Evolutionary conservation across 1,140 invertebrate genomes (phyloP), one percentile per base, ranked within the genome.

Genomic region (Chlorops oryzae): DNA sequence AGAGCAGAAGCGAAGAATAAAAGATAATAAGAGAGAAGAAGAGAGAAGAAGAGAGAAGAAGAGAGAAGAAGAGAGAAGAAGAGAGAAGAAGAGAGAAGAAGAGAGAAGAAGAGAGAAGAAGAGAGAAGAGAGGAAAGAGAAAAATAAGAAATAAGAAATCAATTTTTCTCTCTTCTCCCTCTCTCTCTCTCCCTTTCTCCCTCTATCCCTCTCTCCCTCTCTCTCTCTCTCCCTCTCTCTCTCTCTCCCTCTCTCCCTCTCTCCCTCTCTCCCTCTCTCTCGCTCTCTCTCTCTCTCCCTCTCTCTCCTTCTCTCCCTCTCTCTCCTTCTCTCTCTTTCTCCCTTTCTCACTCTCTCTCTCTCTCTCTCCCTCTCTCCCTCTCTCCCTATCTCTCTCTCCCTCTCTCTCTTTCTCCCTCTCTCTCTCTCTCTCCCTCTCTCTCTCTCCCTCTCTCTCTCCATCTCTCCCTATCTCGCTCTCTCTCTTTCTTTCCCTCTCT

Each of bases 321-420:
- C 38, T 9, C 20, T 40, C 15, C 17, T 15, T 17, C 15, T 15
- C 20, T 17, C 20, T 9, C 20, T 40, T n/a, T n/a, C n/a, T n/a
- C n/a, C n/a, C n/a, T n/a, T n/a, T n/a, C n/a, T n/a, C n/a, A n/a
- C n/a, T n/a, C 38, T 40, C 38, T 15, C 9, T 40, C n/a, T 15
- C 38, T 15, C 38, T 40, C 17, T 20, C 17, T 40, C 15, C 10
- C 24, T 22, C 24, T 44, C 24, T 22, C 41, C 18, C 23, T 44
- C 42, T 28, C 35, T 39, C 28, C 38, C 34, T 38, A 15, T 45
- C 44, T 28, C 35, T 44, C 32, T 34, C 22, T 45, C 6, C 20
- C 21, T 39, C 12, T 38, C 17, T 38, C 46, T 17, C 23, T 25
- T 22, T 5, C 17, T 28, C 43, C 27, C 22, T 5, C 23, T 32